phyloP scores from a whole-genome alignment of 2,113 vertebrate genomes.

The Oophaga pumilio region DNA sequence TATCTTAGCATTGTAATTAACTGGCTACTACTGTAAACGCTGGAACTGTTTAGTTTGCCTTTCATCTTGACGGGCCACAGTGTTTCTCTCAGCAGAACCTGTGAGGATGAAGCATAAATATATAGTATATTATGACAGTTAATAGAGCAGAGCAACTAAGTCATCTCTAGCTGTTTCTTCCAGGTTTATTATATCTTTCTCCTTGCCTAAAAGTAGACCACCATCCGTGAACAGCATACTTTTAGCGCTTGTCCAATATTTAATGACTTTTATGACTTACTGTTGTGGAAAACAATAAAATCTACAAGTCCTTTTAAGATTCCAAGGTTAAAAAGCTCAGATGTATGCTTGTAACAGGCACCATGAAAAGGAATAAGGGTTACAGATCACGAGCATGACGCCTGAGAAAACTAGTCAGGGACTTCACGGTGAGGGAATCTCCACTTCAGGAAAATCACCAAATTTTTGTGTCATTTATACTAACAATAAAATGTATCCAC shows the following conservation, averaged over 20 bases:
- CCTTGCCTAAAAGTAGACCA: neutral
- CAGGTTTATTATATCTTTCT: neutral
- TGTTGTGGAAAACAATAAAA: neutral
- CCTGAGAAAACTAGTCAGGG: neutral
- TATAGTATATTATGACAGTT: no score
- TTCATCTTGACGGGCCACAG: no score
- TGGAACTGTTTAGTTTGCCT: no score
- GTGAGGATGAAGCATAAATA: no score
- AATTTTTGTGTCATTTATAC: neutral
- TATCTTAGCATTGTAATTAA: no score
- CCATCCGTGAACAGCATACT: neutral
- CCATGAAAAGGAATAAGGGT: neutral
- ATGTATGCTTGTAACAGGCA: neutral
- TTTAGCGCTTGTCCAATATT: neutral
- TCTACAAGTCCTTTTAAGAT: neutral
- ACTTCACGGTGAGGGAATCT: slow-evolving; percentile 20
- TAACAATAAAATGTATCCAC: neutral
- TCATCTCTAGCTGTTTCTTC: neutral
- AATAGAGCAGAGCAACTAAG: no score
- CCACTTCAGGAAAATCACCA: neutral
- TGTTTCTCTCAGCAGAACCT: no score
- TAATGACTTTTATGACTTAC: neutral
- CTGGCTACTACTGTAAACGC: no score
- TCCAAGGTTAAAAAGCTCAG: neutral
- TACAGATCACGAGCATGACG: neutral